Evolutionary conservation across 2,113 vertebrate species (phyloP).

Genomic region (Rhegmatorhina hoffmannsi): DNA sequence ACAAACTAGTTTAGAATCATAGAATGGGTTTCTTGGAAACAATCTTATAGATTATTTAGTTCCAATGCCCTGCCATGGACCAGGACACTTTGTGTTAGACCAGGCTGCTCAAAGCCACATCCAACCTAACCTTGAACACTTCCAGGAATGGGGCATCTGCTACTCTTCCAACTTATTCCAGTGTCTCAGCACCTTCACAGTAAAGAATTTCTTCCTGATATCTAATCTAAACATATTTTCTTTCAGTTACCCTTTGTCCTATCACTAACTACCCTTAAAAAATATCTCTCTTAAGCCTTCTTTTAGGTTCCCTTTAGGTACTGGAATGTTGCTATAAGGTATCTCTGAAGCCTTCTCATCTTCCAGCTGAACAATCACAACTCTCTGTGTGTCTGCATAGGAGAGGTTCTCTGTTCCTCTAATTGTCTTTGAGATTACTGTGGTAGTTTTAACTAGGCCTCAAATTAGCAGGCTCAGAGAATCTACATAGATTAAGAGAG

Average conservation of each 20-base stretch:
- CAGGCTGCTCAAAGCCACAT: background rate
- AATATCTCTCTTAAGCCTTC: background rate
- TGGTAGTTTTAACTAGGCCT: no score
- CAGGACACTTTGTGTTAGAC: background rate
- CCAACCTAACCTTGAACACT: background rate
- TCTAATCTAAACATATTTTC: background rate
- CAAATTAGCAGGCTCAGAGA: no score
- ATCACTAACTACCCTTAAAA: background rate
- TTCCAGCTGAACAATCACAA: background rate
- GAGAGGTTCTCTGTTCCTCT: background rate
- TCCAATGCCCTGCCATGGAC: background rate
- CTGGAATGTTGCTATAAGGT: background rate
- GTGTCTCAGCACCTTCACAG: background rate
- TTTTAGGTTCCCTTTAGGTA: background rate
- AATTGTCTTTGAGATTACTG: fast-evolving
- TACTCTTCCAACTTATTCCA: background rate
- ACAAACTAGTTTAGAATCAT: background rate
- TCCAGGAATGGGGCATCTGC: background rate
- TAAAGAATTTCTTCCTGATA: background rate
- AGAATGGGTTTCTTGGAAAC: background rate
- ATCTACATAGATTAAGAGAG: no score
- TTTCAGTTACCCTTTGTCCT: background rate
- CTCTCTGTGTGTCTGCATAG: background rate
- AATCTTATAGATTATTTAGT: background rate
- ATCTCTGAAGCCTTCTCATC: background rate